phyloP scores from a whole-genome alignment of 2,113 vertebrate genomes.

The Caracal caracal region DNA sequence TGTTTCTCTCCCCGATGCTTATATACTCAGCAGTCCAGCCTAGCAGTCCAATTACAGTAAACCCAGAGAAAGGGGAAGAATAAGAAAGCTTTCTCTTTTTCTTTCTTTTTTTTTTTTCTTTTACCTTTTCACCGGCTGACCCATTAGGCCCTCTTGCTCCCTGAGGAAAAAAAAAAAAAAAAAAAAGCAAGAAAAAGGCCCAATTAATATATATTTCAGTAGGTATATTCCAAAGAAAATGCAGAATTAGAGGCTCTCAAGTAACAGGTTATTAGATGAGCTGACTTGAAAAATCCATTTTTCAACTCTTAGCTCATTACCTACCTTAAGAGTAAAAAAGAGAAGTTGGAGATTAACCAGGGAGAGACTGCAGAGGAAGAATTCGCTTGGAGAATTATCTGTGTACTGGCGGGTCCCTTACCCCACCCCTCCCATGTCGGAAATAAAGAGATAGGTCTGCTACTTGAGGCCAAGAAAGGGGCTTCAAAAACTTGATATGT shows the following conservation, averaged over 20 bases:
- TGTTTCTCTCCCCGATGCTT: background rate
- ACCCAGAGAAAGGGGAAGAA: background rate
- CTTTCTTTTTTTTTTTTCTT: background rate
- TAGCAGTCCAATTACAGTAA: background rate
- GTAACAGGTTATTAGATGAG: background rate
- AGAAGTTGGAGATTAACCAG: background rate
- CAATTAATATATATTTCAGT: background rate
- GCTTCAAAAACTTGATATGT: background rate
- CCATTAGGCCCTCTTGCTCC: slow-evolving; percentile 90
- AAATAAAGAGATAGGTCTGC: background rate
- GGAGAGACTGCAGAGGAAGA: background rate
- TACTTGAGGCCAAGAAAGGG: background rate
- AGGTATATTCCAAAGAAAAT: background rate
- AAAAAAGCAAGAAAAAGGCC: background rate
- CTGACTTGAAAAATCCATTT: background rate
- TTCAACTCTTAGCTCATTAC: background rate
- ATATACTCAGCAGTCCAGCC: background rate
- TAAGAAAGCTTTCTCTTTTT: background rate
- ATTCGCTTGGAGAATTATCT: background rate
- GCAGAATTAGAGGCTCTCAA: background rate
- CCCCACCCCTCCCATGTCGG: background rate
- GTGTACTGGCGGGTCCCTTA: fast-evolving
- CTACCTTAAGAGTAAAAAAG: background rate
- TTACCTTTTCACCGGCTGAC: slow-evolving; percentile 91
- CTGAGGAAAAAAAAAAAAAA: slow-evolving; percentile 85